These are phyloP conservation scores for Datnioides undecimradiatus DNA, from an alignment of 2,113 vertebrate genomes.

Conservation along the genomic window DNA sequence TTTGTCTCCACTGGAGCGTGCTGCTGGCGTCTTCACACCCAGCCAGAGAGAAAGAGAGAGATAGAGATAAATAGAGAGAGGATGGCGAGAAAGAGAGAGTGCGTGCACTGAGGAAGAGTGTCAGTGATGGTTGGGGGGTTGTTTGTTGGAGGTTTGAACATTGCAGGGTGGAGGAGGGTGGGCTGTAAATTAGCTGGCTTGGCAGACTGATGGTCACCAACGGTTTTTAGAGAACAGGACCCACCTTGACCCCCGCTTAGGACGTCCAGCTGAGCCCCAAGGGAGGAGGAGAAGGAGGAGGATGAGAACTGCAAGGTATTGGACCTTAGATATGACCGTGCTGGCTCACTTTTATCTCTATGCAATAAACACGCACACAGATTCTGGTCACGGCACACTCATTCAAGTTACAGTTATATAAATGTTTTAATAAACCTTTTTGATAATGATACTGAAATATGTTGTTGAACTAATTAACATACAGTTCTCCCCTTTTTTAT, in stretches of 20 bases:
- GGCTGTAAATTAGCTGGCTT: slow-evolving; percentile 78
- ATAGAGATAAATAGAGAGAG: slow-evolving; percentile 38
- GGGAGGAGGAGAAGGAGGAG: slow-evolving; percentile 31
- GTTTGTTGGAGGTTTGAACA: slow-evolving; percentile 37
- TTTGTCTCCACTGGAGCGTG: slow-evolving; percentile 83
- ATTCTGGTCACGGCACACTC: neutral
- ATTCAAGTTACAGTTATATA: neutral
- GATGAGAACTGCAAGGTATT: neutral
- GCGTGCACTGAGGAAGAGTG: slow-evolving; percentile 34
- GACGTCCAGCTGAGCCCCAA: slow-evolving; percentile 70
- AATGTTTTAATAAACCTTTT: neutral
- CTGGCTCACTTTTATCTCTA: neutral
- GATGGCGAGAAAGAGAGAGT: slow-evolving; percentile 27
- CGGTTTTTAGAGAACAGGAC: slow-evolving; percentile 67
- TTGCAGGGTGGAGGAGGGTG: slow-evolving; percentile 42
- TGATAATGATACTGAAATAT: neutral
- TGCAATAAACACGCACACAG: neutral
- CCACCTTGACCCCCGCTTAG: slow-evolving; percentile 79
- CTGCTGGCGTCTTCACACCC: slow-evolving; percentile 79
- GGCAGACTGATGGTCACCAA: slow-evolving; percentile 75
- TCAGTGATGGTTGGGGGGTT: slow-evolving; percentile 3
- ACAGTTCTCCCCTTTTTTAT: neutral
- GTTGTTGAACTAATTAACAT: too few relatives aligned
- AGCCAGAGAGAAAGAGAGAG: slow-evolving; percentile 28
- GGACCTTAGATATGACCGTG: neutral